These are phyloP conservation scores for Abramis brama DNA, from an alignment of 2,113 vertebrate genomes.

Conservation along the genomic window DNA sequence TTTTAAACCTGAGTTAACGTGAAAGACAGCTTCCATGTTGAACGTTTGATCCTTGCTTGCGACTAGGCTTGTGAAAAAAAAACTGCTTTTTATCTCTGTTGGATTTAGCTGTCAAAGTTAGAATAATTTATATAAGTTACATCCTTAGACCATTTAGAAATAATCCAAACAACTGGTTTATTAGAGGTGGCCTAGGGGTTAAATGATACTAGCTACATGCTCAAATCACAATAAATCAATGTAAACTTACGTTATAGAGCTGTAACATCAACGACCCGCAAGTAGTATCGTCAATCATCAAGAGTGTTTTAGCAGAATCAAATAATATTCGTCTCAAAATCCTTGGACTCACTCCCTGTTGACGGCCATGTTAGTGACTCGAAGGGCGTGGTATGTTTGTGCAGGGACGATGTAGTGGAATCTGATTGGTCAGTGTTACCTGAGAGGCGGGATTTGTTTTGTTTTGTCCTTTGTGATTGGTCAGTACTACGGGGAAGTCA, in stretches of 20 bases:
- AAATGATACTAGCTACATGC: background rate
- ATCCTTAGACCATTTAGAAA: background rate
- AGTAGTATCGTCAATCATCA: slow-evolving; percentile 11
- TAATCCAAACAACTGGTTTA: background rate
- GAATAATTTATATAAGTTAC: background rate
- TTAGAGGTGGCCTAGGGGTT: slow-evolving; percentile 31
- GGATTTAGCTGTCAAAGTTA: background rate
- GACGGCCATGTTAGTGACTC: slow-evolving; percentile 66
- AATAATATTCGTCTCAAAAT: slow-evolving; percentile 16
- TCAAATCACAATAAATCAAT: background rate
- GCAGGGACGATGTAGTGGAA: background rate
- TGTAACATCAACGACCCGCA: slow-evolving; percentile 28
- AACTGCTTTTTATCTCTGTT: background rate
- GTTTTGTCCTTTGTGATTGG: slow-evolving; percentile 55
- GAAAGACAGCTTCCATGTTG: background rate
- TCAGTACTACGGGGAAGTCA: background rate
- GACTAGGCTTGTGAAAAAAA: too few species aligned
- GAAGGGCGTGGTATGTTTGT: slow-evolving; percentile 49
- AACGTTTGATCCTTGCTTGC: background rate
- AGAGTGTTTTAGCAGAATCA: background rate
- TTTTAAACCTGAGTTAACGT: background rate
- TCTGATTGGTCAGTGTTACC: slow-evolving; percentile 54
- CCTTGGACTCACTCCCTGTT: slow-evolving; percentile 15
- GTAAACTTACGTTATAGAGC: slow-evolving; percentile 40
- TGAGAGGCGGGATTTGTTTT: background rate